Evolutionary conservation across 2,888 invertebrate species (phyloP).

Genomic region (Bruchidius siliquastri): DNA sequence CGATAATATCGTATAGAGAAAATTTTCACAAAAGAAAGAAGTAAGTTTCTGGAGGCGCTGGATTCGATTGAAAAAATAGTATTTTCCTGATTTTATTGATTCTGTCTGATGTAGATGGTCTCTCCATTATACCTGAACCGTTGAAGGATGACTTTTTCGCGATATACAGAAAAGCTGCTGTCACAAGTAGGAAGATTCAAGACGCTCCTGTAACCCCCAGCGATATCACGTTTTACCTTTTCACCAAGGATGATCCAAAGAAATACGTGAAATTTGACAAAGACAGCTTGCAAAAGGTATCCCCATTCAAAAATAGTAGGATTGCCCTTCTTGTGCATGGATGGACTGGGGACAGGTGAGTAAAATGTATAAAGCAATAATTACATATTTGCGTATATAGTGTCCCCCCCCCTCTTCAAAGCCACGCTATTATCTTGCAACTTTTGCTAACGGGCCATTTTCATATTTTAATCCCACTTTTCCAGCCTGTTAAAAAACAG

Average conservation of each 20-base stretch:
- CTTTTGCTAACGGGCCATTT: too few relatives aligned
- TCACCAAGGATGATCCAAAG: conserved; percentile 22
- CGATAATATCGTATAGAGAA: too few relatives aligned
- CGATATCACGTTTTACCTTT: conserved; percentile 29
- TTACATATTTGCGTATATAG: too few relatives aligned
- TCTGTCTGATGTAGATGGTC: conserved; percentile 5
- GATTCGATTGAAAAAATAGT: too few relatives aligned
- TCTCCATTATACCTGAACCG: conserved; percentile 9
- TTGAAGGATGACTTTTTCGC: conserved; percentile 30
- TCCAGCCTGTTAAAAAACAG: too few relatives aligned
- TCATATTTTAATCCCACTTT: too few relatives aligned
- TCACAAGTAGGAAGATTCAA: conserved; percentile 25
- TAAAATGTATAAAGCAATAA: too few relatives aligned
- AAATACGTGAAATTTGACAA: conserved; percentile 23
- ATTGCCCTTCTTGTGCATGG: conserved; percentile 34
- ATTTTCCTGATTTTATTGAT: too few relatives aligned
- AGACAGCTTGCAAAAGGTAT: conserved; percentile 19
- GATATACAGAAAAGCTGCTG: conserved; percentile 30
- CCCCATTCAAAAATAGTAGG: conserved; percentile 18
- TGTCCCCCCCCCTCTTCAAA: too few relatives aligned
- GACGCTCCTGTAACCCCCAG: conserved; percentile 26
- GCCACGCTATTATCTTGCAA: too few relatives aligned
- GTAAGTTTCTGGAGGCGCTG: too few relatives aligned
- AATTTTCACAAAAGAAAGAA: too few relatives aligned
- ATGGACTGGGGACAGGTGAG: conserved; percentile 26